phyloP scores from a whole-genome alignment of 2,888 invertebrate species.

The Acanthosepion lycidas region DNA sequence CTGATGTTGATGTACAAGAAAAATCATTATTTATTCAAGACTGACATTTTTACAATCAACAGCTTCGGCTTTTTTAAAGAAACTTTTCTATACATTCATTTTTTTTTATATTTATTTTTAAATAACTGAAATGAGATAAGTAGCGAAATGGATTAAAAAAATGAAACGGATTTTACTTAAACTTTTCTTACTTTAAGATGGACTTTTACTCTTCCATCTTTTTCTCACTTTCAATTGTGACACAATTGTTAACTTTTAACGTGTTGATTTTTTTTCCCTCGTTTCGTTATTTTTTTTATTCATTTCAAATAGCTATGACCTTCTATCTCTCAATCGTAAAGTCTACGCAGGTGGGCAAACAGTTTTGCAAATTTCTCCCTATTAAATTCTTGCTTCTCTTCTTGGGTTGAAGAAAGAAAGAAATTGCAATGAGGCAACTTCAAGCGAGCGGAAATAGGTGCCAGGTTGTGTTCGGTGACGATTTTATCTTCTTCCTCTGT shows the following conservation, averaged over 20 bases:
- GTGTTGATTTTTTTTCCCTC: neutral
- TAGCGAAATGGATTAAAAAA: no score
- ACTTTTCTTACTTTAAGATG: neutral
- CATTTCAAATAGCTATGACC: neutral
- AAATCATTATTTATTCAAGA: no score
- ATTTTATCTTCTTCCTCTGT: constrained; percentile 7
- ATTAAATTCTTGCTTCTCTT: neutral
- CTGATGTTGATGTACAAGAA: no score
- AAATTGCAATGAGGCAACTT: neutral
- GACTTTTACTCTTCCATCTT: neutral
- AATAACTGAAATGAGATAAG: no score
- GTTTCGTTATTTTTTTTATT: neutral
- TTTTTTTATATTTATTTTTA: neutral
- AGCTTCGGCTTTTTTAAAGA: no score
- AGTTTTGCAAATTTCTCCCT: neutral
- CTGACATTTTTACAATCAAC: no score
- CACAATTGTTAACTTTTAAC: no score
- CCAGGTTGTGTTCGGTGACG: neutral
- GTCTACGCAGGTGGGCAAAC: neutral
- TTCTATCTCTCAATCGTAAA: neutral
- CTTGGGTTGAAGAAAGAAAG: no score
- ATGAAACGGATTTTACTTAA: no score
- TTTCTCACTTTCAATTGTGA: neutral
- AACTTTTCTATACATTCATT: neutral
- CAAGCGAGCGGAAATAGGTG: neutral